These are phyloP conservation scores for Odontamblyopus lacepedii DNA, from an alignment of 2,797 vertebrate genomes.

Conservation along the genomic window DNA sequence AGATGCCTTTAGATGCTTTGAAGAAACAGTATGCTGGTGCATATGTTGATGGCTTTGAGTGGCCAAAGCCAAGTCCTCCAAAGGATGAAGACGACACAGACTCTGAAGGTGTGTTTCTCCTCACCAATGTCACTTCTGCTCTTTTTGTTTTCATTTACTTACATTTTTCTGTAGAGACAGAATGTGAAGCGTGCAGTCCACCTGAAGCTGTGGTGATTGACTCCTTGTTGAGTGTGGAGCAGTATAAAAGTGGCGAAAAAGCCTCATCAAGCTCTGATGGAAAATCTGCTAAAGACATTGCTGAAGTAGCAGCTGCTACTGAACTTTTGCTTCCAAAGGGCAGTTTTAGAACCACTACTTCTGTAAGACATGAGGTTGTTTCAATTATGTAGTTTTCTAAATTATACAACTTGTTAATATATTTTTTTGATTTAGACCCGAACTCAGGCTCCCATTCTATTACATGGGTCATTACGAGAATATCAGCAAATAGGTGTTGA, in stretches of 20 bases:
- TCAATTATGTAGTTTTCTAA: background rate
- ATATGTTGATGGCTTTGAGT: constrained; percentile 87
- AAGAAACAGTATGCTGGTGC: constrained; percentile 93
- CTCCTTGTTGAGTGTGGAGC: constrained; percentile 88
- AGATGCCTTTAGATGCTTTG: constrained; percentile 88
- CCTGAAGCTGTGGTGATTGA: constrained; percentile 88
- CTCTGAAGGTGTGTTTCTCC: constrained; percentile 58
- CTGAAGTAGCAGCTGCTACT: constrained; percentile 88
- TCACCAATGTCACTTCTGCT: background rate
- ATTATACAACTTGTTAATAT: background rate
- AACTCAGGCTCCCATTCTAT: constrained; percentile 74
- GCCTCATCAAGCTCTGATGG: constrained; percentile 59
- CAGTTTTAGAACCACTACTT: constrained; percentile 79
- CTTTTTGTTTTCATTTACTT: background rate
- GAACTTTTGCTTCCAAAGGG: constrained; percentile 90
- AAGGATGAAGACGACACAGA: constrained; percentile 83
- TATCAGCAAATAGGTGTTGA: constrained; percentile 93
- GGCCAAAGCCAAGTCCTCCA: constrained; percentile 84
- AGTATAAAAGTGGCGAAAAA: constrained; percentile 82
- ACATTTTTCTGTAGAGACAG: constrained; percentile 70
- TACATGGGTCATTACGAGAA: constrained; percentile 87
- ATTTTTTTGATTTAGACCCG: constrained; percentile 54
- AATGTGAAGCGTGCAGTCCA: constrained; percentile 61
- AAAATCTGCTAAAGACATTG: constrained; percentile 85
- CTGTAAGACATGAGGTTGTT: constrained; percentile 58